A percentile compares a stretch with the other conserved stretches of the same genome.
Evolutionary conservation across 2,888 invertebrate species (phyloP).

Genomic region (Euzophera pinguis): DNA sequence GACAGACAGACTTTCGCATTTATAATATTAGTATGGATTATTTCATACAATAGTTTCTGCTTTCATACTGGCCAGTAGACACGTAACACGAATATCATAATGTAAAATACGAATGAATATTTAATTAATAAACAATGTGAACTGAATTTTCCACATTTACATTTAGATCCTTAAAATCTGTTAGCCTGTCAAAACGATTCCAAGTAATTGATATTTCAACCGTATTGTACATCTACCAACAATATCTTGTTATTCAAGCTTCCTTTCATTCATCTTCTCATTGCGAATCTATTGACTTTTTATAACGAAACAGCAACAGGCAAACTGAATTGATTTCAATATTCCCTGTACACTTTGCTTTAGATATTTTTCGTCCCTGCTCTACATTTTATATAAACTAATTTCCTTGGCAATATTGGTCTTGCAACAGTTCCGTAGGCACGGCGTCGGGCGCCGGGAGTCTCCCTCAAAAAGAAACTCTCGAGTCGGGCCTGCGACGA

Average conservation of each 20-base stretch:
- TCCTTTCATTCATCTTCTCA: constrained; percentile 16
- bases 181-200: constrained; percentile 45
- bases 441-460: constrained; percentile 50
- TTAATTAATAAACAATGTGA: constrained; percentile 47
- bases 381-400: constrained; percentile 80
- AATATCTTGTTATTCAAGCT: neutral
- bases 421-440: constrained; percentile 74
- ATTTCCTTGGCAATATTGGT: constrained; percentile 79
- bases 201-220: constrained; percentile 53
- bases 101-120: constrained; percentile 36
- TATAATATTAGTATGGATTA: no score
- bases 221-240: constrained; percentile 19
- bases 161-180: constrained; percentile 52
- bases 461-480: constrained; percentile 70
- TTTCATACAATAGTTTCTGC: no score
- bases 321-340: constrained; percentile 68
- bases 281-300: constrained; percentile 52
- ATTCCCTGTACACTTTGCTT: constrained; percentile 66
- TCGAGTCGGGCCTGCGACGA: constrained; percentile 58
- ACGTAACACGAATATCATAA: constrained; percentile 24
- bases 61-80: constrained; percentile 5
- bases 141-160: constrained; percentile 47
- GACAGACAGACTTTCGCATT: no score
- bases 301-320: constrained; percentile 48
- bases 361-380: constrained; percentile 72